phyloP scores from a whole-genome alignment of 2,797 vertebrate species.

The Danio albolineatus region DNA sequence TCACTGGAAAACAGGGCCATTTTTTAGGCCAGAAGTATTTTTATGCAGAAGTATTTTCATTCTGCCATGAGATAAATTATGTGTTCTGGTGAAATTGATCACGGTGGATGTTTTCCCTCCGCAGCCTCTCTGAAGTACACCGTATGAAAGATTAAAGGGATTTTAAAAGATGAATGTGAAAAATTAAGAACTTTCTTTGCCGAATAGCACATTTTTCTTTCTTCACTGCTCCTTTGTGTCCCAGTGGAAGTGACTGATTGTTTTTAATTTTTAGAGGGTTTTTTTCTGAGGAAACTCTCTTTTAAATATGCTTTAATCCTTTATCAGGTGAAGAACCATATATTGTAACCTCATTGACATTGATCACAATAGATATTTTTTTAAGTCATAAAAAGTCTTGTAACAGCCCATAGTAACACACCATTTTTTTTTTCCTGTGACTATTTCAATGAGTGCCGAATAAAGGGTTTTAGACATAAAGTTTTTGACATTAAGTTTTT shows the following conservation, averaged over 20 bases:
- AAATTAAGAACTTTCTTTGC: slow-evolving; percentile 62
- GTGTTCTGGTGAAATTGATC: slow-evolving; percentile 66
- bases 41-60: background rate
- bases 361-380: too few relatives aligned
- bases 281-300: background rate
- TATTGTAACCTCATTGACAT: too few relatives aligned
- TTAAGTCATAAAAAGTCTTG: too few relatives aligned
- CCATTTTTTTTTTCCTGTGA: too few relatives aligned
- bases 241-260: slow-evolving; percentile 4
- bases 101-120: slow-evolving; percentile 58
- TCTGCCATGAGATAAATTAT: background rate
- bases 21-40: background rate
- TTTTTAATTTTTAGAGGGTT: slow-evolving; percentile 13
- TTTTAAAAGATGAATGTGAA: slow-evolving; percentile 78
- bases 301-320: slow-evolving; percentile 3
- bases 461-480: too few relatives aligned
- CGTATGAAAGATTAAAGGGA: slow-evolving; percentile 77
- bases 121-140: slow-evolving; percentile 65
- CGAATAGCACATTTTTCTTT: slow-evolving; percentile 1
- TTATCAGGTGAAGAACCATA: too few relatives aligned
- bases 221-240: background rate
- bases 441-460: too few relatives aligned
- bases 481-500: background rate
- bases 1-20: slow-evolving; percentile 1
- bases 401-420: too few relatives aligned